Evolutionary conservation across 2,113 vertebrate species (phyloP), one percentile per base, ranked within the genome.

Genomic region (Hemicordylus capensis): DNA sequence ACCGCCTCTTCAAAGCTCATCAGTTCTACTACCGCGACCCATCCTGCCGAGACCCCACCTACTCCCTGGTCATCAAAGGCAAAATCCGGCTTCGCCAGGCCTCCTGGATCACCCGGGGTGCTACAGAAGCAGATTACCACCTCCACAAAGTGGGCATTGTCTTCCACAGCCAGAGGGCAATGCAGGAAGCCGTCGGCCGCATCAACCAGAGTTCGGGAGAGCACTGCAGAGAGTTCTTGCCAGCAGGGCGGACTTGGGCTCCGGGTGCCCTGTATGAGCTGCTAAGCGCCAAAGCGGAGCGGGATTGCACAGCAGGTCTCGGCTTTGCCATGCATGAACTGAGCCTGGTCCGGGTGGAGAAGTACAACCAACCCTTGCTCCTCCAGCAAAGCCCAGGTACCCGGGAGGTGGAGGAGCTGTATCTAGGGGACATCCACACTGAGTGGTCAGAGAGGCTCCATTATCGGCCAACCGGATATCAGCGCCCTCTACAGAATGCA

Each of bases 271-370:
- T 95, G 51, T 96, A 97, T 0, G 97, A 98, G 93, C 95, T 99
- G 84, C 96, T 97, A 93, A 98, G 97, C 7, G 91, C 95, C 87
- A 95, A 94, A 85, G 94, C 89, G 0, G 95, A 94, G 64, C 93
- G 94, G 0, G 95, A 96, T 70, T 99, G 98, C 88, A 95, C 96
- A 0, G 92, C 89, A 0, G 95, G 96, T 0, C 85, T 99, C 93
- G 97, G 98, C 78, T 97, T 99, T 54, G 97, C 96, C 88, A 98
- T 98, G 98, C 96, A 97, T 28, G 98, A 98, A 93, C 93, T 99
- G 84, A 97, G 96, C 92, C 93, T 98, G 83, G 89, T 98, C 56
- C 94, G 96, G 0, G 92, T 98, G 94, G 98, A 98, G 89, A 92
- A 91, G 20, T 97, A 85, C 28, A 92, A 96, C 44, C 96, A 96